Percentiles rank a stretch among this genome's conserved stretches.
Evolutionary conservation across 2,888 invertebrate genomes (phyloP).

Genomic region (Tipula lateralis): DNA sequence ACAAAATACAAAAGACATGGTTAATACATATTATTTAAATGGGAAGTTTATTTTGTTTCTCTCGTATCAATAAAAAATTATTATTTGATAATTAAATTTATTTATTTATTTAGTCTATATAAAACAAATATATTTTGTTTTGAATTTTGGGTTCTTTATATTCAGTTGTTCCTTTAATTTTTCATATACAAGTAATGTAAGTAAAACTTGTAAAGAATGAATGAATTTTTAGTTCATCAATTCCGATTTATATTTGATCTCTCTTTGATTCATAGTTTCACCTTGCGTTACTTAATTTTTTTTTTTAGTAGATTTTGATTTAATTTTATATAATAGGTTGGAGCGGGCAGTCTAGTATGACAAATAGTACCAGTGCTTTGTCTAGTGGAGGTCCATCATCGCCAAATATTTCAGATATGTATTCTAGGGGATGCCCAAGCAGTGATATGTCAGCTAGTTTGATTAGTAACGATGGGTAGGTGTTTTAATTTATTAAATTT

Average conservation of each 20-base stretch:
- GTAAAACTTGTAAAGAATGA: background rate
- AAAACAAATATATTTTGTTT: background rate
- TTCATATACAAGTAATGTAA: background rate
- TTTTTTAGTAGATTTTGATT: background rate
- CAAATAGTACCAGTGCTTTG: constrained; percentile 56
- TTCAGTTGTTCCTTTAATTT: background rate
- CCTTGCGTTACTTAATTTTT: background rate
- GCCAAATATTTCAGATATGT: constrained; percentile 61
- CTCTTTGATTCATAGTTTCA: background rate
- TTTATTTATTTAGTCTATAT: background rate
- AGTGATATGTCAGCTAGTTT: constrained; percentile 60
- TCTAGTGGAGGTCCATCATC: constrained; percentile 78
- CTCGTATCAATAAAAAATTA: background rate
- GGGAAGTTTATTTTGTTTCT: background rate
- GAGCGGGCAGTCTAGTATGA: constrained; percentile 78
- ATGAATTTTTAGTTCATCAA: background rate
- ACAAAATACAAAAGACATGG: background rate
- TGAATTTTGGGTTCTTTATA: background rate
- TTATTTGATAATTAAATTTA: background rate
- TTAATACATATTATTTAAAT: background rate
- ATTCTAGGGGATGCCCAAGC: constrained; percentile 52
- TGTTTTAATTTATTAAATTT: constrained; percentile 39
- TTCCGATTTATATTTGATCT: background rate
- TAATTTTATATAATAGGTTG: constrained; percentile 53
- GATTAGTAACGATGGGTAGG: constrained; percentile 62